Base-by-base conservation (phyloP, 2,113 vertebrate species). In the Oncorhynchus kisutch region DNA sequence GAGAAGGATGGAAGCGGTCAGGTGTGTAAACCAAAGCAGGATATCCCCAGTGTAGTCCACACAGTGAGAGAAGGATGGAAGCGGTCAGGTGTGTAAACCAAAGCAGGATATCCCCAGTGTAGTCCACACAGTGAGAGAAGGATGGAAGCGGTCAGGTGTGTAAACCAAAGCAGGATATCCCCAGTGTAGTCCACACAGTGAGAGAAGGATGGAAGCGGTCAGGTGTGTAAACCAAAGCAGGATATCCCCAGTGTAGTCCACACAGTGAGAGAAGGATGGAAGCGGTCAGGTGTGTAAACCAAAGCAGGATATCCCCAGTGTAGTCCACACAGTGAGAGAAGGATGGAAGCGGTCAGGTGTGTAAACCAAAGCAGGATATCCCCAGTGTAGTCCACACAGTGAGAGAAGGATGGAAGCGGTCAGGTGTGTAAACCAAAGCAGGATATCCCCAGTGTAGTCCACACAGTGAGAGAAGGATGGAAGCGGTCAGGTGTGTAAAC, bases 401-500 rank as follows among this genome's bases (percentile, higher is more conserved):
- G n/a, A n/a, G 68, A 27, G 64, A 4, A 27, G 65, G 14, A 67
- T 67, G 25, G 18, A 70, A 70, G 24, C 70, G 16, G 54, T 71
- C 24, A 5, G 20, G 70, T 29, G 51, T 71, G 70, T 31, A 14
- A 29, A 51, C 69, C 45, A 71, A 8, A 51, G 45, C 22, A 14
- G 48, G 12, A 48, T n/a, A 39, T 20, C 16, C 67, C 67, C 67
- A 7, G 67, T 60, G 65, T 2, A 4, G 22, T 1, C 45, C 13
- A 31, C 48, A 25, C 69, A 48, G n/a, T n/a, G n/a, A n/a, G 68
- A 27, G 64, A 4, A 27, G 65, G 14, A 67, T 67, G 25, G 18
- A 70, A 70, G 24, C 70, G 16, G 54, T 71, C 24, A 5, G 20
- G 70, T 29, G 51, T 71, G 70, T 31, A 14, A 29, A 51, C 69